Percentiles rank a stretch among this genome's conserved stretches.
phyloP scores from a whole-genome alignment of 2,888 invertebrate species.

The Orchestes rusci region DNA sequence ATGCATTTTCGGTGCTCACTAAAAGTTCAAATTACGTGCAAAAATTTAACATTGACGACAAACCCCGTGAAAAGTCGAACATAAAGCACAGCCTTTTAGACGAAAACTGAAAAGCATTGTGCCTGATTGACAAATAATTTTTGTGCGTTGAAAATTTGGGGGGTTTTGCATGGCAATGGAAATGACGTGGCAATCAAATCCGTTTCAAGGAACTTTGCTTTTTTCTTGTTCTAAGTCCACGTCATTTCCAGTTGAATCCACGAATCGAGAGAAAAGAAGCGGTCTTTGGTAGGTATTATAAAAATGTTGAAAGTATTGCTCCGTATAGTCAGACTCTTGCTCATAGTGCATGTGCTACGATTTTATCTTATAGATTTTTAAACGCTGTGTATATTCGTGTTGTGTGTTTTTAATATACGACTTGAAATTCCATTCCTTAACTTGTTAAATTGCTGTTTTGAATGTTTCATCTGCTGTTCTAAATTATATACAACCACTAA shows the following conservation, averaged over 20 bases:
- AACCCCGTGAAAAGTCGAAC: too few species aligned
- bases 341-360: constrained; percentile 24
- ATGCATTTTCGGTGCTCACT: too few species aligned
- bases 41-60: too few species aligned
- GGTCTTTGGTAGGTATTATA: constrained; percentile 11
- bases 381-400: constrained; percentile 19
- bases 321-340: constrained; percentile 24
- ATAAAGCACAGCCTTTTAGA: too few species aligned
- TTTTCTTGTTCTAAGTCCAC: constrained; percentile 42
- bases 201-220: too few species aligned
- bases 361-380: constrained; percentile 18
- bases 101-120: too few species aligned
- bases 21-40: too few species aligned
- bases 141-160: too few species aligned
- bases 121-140: too few species aligned
- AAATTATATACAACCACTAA: constrained; percentile 23
- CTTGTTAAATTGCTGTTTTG: too few species aligned
- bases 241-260: constrained; percentile 32
- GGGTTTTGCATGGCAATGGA: too few species aligned
- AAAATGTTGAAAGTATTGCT: constrained; percentile 20
- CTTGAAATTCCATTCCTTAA: constrained; percentile 5
- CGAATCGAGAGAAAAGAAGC: not conserved
- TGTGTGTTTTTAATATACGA: not conserved
- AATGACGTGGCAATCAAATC: too few species aligned
- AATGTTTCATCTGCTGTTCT: constrained; percentile 16